Percentiles rank a stretch among this genome's conserved stretches.
phyloP scores from a whole-genome alignment of 2,797 vertebrate genomes.

The Nyctibius grandis region DNA sequence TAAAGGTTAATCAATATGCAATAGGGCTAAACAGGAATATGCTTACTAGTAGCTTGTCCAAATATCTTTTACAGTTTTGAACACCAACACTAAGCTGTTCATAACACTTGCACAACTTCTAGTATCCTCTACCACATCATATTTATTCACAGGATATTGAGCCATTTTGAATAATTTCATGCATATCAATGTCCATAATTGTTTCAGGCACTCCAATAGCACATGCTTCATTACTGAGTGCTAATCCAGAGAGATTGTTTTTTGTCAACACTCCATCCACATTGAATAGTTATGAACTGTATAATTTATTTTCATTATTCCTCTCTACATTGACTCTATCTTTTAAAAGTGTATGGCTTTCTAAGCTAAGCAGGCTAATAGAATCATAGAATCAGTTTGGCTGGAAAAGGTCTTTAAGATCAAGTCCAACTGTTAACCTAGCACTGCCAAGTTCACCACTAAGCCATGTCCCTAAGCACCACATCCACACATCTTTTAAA shows the following conservation, averaged over 20 bases:
- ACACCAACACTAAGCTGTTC: neutral
- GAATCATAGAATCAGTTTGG: no score
- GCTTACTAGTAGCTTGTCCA: neutral
- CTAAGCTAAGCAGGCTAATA: neutral
- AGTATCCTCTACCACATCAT: conserved; percentile 29
- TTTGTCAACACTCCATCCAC: conserved; percentile 33
- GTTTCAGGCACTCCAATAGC: conserved; percentile 59
- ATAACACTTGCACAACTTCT: conserved; percentile 1
- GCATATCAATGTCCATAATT: conserved; percentile 58
- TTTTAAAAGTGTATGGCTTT: conserved; percentile 17
- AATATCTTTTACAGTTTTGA: conserved; percentile 22
- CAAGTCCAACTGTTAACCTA: no score
- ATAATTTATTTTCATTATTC: conserved; percentile 35
- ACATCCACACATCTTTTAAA: no score
- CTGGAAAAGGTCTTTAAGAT: no score
- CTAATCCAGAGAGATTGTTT: conserved; percentile 53
- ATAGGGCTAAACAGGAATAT: neutral
- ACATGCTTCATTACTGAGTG: conserved; percentile 44
- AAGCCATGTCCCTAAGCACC: no score
- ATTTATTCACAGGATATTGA: conserved; percentile 58
- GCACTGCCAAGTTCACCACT: no score
- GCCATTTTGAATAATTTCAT: conserved; percentile 64
- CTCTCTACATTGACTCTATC: neutral
- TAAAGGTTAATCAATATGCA: conserved; percentile 32
- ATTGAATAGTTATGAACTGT: conserved; percentile 21